A percentile compares a stretch with the other conserved stretches of the same genome.
Conservation (phyloP, 2,797 vertebrate species). For the Iguana delicatissima region DNA sequence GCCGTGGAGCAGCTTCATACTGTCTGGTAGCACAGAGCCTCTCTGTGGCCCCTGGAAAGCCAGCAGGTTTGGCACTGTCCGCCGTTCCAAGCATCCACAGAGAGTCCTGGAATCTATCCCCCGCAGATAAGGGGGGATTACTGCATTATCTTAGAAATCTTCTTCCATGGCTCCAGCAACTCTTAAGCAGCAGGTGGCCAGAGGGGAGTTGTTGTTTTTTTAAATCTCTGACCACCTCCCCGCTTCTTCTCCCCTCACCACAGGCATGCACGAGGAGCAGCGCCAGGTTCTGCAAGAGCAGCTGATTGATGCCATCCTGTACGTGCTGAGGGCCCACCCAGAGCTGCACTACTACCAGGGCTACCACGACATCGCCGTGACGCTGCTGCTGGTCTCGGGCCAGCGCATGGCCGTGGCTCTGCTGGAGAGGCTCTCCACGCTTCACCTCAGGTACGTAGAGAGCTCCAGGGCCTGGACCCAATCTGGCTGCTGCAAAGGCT, state of each 20-base stretch:
- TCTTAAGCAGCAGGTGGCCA: background rate
- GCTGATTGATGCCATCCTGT: constrained; percentile 84
- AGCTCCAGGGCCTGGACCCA: too few species aligned
- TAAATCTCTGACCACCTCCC: too few species aligned
- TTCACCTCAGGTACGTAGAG: constrained; percentile 89
- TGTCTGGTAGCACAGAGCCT: too few species aligned
- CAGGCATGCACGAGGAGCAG: constrained; percentile 84
- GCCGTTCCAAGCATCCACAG: too few species aligned
- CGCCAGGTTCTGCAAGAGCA: constrained; percentile 85
- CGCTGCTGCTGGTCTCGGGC: constrained; percentile 84
- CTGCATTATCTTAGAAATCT: background rate
- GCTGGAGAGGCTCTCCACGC: constrained; percentile 85
- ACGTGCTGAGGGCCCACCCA: constrained; percentile 80
- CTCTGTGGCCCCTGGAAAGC: too few species aligned
- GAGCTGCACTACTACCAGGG: constrained; percentile 91
- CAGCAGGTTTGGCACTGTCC: too few species aligned
- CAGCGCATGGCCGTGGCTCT: constrained; percentile 84
- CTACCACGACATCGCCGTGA: constrained; percentile 88
- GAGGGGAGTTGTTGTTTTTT: too few species aligned
- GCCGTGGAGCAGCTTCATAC: too few species aligned
- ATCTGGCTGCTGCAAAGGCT: too few species aligned
- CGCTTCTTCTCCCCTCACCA: rapidly evolving
- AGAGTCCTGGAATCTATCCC: too few species aligned
- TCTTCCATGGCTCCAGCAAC: background rate
- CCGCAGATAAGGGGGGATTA: too few species aligned